Evolutionary conservation across 1,140 invertebrate species (phyloP), one percentile per base, ranked within the genome.

Genomic region (Nasonia longicornis): DNA sequence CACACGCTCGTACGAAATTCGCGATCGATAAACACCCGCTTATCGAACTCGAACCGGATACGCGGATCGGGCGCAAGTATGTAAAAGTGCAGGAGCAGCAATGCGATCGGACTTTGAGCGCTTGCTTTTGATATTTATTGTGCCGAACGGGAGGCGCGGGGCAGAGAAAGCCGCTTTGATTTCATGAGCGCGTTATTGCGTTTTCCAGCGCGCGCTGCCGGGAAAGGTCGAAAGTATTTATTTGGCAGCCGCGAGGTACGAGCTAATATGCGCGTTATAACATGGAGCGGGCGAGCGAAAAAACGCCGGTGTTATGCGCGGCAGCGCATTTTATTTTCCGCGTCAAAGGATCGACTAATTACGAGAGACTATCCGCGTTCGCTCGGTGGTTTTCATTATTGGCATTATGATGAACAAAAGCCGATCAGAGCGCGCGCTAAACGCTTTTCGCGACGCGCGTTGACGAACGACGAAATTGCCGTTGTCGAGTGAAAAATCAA

Each of bases 91-190:
- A 58, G 3, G 16, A 16, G 52, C 16, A 20, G 52, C 52, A n/a
- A 58, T 20, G 52, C 16, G 16, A 58, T 58, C 20, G 52, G 16
- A 58, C 52, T 58, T 58, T 58, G 52, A 58, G 8, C 10, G n/a
- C 63, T 69, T 31, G 67, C 10, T 42, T 70, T 78, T 71, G 45
- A 48, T 31, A 71, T 70, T 78, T 78, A 78, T 78, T 71, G 26
- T 22, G 16, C 11, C 16, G 7, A 20, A 29, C 42, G 42, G 52
- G 16, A 52, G 16, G 7, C 35, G 16, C 16, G 26, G 42, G 38
- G 14, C 0, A 48, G 52, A n/a, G 52, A 58, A n/a, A 58, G 16
- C 35, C 38, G 35, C 45, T 78, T 78, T 78, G 66, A 71, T 48
- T 70, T 71, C 16, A 35, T 29, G 66, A 70, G 45, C 2, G 10